Conservation (phyloP, 2,797 vertebrate genomes). For the Sparus aurata region DNA sequence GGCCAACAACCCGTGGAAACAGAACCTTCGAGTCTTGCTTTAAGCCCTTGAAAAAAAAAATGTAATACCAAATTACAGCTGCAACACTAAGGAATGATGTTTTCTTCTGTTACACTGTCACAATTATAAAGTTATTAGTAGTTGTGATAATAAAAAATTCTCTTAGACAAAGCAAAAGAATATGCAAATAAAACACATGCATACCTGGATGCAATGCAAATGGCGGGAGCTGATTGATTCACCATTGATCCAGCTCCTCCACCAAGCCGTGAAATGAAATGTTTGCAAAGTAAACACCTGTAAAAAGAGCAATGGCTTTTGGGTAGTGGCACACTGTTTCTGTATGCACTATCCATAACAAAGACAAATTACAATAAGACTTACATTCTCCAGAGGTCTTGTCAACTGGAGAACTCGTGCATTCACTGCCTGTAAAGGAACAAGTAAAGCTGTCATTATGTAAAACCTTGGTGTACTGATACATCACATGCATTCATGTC, state of each 20-base stretch:
- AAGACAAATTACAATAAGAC: too few relatives aligned
- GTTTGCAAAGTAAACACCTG: neutral
- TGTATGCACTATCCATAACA: neutral
- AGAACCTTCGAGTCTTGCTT: neutral
- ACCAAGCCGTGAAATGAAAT: neutral
- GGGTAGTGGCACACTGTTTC: neutral
- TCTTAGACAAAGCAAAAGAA: neutral
- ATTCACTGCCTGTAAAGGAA: too few relatives aligned
- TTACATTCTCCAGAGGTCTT: too few relatives aligned
- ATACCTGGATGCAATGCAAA: neutral
- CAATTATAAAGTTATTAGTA: neutral
- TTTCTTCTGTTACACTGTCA: constrained; percentile 1
- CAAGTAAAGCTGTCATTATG: too few relatives aligned
- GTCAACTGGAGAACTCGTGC: too few relatives aligned
- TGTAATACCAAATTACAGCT: constrained; percentile 2
- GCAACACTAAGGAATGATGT: neutral
- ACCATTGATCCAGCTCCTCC: neutral
- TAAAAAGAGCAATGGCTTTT: constrained; percentile 3
- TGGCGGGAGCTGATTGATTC: neutral
- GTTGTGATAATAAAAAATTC: neutral
- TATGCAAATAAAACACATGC: neutral
- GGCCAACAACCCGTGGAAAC: neutral
- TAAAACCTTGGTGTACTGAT: too few relatives aligned
- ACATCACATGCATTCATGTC: too few relatives aligned
- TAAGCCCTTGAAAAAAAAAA: neutral